Evolutionary conservation across 2,888 invertebrate genomes (phyloP).

Genomic region (Drosophila rubida): DNA sequence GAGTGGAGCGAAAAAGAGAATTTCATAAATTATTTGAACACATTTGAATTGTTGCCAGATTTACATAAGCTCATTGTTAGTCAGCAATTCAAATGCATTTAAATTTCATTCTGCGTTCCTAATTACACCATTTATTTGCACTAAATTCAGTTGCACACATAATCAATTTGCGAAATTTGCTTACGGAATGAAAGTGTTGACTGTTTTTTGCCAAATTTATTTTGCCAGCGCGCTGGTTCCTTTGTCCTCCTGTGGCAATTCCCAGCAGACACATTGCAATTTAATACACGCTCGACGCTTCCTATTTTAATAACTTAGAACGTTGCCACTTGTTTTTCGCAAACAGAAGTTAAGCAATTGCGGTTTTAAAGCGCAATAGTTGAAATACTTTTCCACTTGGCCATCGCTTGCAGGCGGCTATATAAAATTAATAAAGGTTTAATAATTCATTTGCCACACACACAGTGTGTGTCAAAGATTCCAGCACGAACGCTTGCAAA

Average conservation of each 20-base stretch:
- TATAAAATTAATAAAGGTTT: constrained; percentile 30
- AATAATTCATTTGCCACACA: constrained; percentile 63
- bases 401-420: no score
- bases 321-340: neutral
- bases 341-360: neutral
- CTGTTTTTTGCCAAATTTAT: neutral
- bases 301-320: constrained; percentile 12
- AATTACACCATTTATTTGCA: neutral
- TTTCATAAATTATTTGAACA: constrained; percentile 9
- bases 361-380: neutral
- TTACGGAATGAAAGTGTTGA: neutral
- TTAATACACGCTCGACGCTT: constrained; percentile 2
- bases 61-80: constrained; percentile 8
- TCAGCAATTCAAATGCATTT: constrained; percentile 1
- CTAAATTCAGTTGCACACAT: neutral
- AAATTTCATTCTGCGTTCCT: neutral
- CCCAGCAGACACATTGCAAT: constrained; percentile 19
- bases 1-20: neutral
- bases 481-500: constrained; percentile 36
- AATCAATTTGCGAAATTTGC: neutral
- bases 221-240: neutral
- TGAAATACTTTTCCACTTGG: constrained; percentile 4
- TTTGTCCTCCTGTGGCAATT: constrained; percentile 3
- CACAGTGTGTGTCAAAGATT: constrained; percentile 44
- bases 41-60: constrained; percentile 3